These are phyloP conservation scores for Trileptium ribeirensis DNA, from an alignment of 2,888 invertebrate genomes.

Conservation along the genomic window DNA sequence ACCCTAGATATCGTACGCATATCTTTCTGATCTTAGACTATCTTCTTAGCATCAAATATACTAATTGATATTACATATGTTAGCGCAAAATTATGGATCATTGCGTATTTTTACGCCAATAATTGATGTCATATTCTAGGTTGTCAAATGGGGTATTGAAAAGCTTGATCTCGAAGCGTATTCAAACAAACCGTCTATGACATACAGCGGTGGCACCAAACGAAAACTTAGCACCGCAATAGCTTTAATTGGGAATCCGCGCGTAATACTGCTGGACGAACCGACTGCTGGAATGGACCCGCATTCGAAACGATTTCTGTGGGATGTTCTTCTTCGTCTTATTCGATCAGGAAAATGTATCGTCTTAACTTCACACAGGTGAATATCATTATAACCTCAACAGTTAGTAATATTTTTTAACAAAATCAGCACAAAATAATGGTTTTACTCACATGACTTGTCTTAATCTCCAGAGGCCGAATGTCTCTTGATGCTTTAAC, in stretches of 20 bases:
- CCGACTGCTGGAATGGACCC: slow-evolving; percentile 69
- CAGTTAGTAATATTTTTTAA: too few relatives aligned
- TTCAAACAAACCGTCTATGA: slow-evolving; percentile 48
- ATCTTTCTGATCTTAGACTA: too few relatives aligned
- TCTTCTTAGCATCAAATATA: too few relatives aligned
- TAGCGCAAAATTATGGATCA: too few relatives aligned
- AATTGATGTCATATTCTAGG: slow-evolving; percentile 55
- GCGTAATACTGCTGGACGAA: slow-evolving; percentile 65
- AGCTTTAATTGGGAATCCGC: slow-evolving; percentile 63
- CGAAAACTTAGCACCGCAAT: slow-evolving; percentile 67
- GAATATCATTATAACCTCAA: slow-evolving; percentile 1
- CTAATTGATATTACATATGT: too few relatives aligned
- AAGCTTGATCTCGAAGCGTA: slow-evolving; percentile 60
- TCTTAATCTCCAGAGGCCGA: too few relatives aligned
- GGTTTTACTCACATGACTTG: too few relatives aligned
- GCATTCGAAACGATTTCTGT: slow-evolving; percentile 69
- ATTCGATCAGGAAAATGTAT: slow-evolving; percentile 67
- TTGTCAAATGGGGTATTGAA: slow-evolving; percentile 59
- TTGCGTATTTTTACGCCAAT: neutral
- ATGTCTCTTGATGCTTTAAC: too few relatives aligned
- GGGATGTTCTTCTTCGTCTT: slow-evolving; percentile 66
- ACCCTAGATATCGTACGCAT: too few relatives aligned
- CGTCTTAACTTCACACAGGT: slow-evolving; percentile 65
- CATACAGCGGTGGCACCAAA: slow-evolving; percentile 65
- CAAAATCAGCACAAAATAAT: too few relatives aligned